Evolutionary conservation across 1,140 invertebrate species (phyloP).

Genomic region (Psilanteris sp.): DNA sequence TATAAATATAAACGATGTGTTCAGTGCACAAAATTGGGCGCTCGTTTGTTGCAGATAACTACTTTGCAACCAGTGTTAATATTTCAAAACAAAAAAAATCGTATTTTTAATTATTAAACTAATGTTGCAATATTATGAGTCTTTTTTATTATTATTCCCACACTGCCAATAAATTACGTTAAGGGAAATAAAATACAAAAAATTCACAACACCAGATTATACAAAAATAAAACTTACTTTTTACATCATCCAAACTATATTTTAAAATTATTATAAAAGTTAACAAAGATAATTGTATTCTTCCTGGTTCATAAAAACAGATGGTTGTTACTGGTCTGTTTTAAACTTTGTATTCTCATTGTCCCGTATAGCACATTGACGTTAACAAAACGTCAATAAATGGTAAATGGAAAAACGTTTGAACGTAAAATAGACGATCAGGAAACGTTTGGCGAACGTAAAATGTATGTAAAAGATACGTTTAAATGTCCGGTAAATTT

Average conservation of each 20-base stretch:
- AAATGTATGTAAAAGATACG: no score
- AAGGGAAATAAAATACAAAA: background rate
- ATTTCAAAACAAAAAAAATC: constrained; percentile 7
- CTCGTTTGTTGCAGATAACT: constrained; percentile 15
- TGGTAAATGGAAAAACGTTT: no score
- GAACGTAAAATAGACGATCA: no score
- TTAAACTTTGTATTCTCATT: no score
- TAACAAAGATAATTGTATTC: constrained; percentile 54
- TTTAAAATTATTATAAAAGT: background rate
- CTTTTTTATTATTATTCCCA: constrained; percentile 52
- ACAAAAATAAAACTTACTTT: background rate
- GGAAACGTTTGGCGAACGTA: no score
- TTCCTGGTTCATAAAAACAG: constrained; percentile 59
- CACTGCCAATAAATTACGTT: constrained; percentile 39
- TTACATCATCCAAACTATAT: background rate
- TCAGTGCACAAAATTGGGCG: constrained; percentile 11
- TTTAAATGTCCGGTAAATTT: no score
- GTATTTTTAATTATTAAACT: constrained; percentile 61
- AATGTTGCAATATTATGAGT: constrained; percentile 39
- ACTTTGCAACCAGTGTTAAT: constrained; percentile 29
- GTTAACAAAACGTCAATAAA: no score
- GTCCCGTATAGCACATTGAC: no score
- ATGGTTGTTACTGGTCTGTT: constrained; percentile 16
- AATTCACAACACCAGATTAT: no score
- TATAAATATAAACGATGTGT: background rate